Conservation (phyloP, 2,797 vertebrate species). For the Numenius phaeopus region DNA sequence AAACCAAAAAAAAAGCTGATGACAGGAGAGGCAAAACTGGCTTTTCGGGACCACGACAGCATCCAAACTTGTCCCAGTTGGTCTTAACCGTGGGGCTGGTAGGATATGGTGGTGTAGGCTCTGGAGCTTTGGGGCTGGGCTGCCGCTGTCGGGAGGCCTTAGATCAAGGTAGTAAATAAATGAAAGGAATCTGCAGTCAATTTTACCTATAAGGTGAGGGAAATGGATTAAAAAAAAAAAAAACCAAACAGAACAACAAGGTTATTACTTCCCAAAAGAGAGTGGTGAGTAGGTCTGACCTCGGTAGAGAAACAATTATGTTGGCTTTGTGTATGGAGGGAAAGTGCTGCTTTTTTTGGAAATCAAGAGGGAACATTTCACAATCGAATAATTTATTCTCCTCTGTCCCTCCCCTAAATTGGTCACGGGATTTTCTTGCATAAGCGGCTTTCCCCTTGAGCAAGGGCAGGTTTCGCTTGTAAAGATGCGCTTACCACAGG, state of each 20-base stretch:
- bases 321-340: slow-evolving; percentile 9
- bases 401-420: slow-evolving; percentile 1
- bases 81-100: background rate
- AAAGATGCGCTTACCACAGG: background rate
- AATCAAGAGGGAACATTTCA: slow-evolving; percentile 24
- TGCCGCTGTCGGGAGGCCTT: background rate
- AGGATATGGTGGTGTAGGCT: accelerated
- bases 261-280: background rate
- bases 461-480: slow-evolving; percentile 8
- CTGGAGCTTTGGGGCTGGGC: background rate
- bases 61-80: background rate
- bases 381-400: slow-evolving; percentile 41
- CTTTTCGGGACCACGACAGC: background rate
- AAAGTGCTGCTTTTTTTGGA: slow-evolving; percentile 6
- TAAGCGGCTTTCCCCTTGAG: slow-evolving; percentile 65
- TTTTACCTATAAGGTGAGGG: background rate
- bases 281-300: background rate
- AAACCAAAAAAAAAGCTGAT: background rate
- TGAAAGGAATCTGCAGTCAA: accelerated
- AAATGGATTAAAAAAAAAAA: background rate
- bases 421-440: slow-evolving; percentile 3
- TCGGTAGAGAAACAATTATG: background rate
- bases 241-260: background rate
- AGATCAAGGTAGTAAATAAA: background rate
- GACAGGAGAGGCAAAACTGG: background rate